phyloP scores from a whole-genome alignment of 2,113 vertebrate species.

The Corythornis cristatus region DNA sequence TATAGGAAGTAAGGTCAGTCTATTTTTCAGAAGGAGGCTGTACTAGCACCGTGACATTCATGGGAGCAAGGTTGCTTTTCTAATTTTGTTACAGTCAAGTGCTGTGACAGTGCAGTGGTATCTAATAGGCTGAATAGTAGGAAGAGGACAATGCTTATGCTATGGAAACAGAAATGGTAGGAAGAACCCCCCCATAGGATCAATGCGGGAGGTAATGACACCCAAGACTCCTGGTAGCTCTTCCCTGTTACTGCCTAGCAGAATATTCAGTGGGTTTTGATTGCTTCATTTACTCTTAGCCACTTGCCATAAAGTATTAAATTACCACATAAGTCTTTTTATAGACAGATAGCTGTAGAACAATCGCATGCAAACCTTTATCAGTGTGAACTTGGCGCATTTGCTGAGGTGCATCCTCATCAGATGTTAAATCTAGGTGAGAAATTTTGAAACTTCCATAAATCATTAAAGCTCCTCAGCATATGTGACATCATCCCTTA shows the following conservation, averaged over 20 bases:
- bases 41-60: background rate
- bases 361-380: background rate
- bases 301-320: conserved; percentile 58
- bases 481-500: background rate
- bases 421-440: background rate
- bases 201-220: conserved; percentile 4
- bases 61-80: conserved; percentile 12
- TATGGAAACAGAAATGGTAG: conserved; percentile 25
- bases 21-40: background rate
- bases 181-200: conserved; percentile 3
- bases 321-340: conserved; percentile 48
- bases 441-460: background rate
- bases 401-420: background rate
- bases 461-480: background rate
- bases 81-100: conserved; percentile 44
- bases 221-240: background rate
- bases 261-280: conserved; percentile 29
- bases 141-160: conserved; percentile 35
- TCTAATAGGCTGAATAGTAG: background rate
- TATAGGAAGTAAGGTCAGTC: background rate
- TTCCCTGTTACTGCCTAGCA: conserved; percentile 33
- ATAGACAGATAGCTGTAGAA: conserved; percentile 16
- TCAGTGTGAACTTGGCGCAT: background rate
- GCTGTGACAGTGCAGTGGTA: background rate
- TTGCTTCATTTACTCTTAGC: conserved; percentile 61